These are phyloP conservation scores for Yponomeuta sedellus DNA, from an alignment of 2,888 invertebrate genomes.

Conservation along the genomic window DNA sequence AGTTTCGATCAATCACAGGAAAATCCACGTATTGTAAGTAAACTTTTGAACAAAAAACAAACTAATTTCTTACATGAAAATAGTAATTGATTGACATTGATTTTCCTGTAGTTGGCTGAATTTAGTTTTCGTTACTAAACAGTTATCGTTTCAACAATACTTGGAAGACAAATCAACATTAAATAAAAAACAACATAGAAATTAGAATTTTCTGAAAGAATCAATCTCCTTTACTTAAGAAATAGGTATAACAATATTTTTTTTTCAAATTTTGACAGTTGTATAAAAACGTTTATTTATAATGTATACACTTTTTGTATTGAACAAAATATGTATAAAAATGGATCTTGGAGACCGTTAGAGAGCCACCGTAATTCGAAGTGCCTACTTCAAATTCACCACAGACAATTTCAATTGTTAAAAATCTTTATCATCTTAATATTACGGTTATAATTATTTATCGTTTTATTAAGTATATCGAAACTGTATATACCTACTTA, in stretches of 20 bases:
- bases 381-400: neutral
- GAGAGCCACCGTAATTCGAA: conserved; percentile 19
- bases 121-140: neutral
- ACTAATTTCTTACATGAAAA: neutral
- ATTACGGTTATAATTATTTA: conserved; percentile 16
- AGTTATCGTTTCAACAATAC: conserved; percentile 3
- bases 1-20: conserved; percentile 22
- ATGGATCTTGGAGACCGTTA: conserved; percentile 37
- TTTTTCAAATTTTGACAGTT: conserved; percentile 22
- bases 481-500: conserved; percentile 9
- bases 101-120: conserved; percentile 1
- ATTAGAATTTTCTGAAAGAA: conserved; percentile 3
- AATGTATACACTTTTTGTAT: conserved; percentile 42
- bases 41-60: neutral
- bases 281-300: conserved; percentile 56
- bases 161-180: conserved; percentile 20
- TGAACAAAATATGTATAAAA: conserved; percentile 56
- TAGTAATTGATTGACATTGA: neutral
- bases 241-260: conserved; percentile 16
- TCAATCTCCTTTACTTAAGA: neutral
- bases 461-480: conserved; percentile 11
- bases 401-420: conserved; percentile 13
- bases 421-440: neutral
- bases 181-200: too few species aligned
- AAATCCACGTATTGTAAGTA: neutral